Evolutionary conservation across 2,888 invertebrate species (phyloP).

Genomic region (Parnassius smintheus): DNA sequence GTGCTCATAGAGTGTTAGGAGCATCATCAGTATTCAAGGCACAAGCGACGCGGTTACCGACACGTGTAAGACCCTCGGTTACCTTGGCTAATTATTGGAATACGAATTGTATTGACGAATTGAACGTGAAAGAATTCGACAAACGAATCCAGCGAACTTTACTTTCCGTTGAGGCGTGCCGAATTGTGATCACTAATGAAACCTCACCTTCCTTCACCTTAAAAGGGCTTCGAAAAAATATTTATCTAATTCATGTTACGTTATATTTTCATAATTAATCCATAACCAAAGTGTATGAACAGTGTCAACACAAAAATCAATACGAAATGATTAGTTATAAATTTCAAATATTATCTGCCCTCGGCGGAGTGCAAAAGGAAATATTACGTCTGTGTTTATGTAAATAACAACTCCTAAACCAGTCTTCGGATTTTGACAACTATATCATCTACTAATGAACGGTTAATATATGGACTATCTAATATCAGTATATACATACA

Average conservation of each 20-base stretch:
- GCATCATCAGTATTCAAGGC: conserved; percentile 69
- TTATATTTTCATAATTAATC: no score
- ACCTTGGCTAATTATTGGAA: conserved; percentile 65
- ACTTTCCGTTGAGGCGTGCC: conserved; percentile 23
- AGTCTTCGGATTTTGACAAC: no score
- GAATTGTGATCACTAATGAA: conserved; percentile 13
- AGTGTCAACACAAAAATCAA: no score
- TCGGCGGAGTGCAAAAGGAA: no score
- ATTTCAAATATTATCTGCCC: no score
- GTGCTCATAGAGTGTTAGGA: conserved; percentile 61
- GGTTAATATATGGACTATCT: no score
- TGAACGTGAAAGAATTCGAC: conserved; percentile 42
- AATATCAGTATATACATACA: no score
- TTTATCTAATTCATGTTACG: not conserved
- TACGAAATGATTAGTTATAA: no score
- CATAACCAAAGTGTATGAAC: no score
- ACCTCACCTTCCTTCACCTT: not conserved
- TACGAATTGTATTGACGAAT: conserved; percentile 49
- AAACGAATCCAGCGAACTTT: conserved; percentile 8
- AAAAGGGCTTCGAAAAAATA: conserved; percentile 5
- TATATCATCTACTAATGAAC: no score
- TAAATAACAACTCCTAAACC: no score
- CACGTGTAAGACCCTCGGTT: conserved; percentile 60
- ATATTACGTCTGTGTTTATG: no score
- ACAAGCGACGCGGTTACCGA: conserved; percentile 57